These are phyloP conservation scores for Suillia variegata DNA, from an alignment of 2,888 invertebrate species.

Conservation along the genomic window DNA sequence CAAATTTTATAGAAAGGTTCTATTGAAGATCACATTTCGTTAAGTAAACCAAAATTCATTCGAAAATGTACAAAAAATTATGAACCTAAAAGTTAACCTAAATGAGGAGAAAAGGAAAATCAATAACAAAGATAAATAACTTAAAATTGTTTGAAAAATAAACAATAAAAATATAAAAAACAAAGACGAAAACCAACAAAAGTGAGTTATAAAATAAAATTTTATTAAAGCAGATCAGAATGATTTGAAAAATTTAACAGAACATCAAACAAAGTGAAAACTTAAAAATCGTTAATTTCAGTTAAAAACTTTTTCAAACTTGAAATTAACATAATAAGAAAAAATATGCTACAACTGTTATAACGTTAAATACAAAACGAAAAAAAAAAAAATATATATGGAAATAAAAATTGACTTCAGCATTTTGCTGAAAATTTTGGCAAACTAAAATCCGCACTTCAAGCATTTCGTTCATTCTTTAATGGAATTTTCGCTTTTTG, in stretches of 20 bases:
- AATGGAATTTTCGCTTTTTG: conserved; percentile 63
- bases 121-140: background rate
- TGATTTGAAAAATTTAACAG: background rate
- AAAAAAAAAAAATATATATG: conserved; percentile 24
- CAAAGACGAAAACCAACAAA: background rate
- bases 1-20: background rate
- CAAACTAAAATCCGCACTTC: background rate
- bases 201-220: conserved; percentile 3
- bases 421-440: background rate
- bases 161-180: conserved; percentile 5
- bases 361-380: conserved; percentile 15
- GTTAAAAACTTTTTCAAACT: background rate
- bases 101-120: background rate
- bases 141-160: conserved; percentile 5
- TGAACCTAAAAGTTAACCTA: conserved; percentile 24
- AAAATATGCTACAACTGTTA: conserved; percentile 1
- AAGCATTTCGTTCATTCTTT: conserved; percentile 30
- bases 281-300: too few relatives aligned
- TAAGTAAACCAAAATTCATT: too few relatives aligned
- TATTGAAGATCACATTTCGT: too few relatives aligned
- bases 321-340: conserved; percentile 17
- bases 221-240: background rate
- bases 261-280: too few relatives aligned
- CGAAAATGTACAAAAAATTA: conserved; percentile 1
- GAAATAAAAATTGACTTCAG: background rate